Evolutionary conservation across 2,888 invertebrate species (phyloP), one percentile per base, ranked within the genome.

Genomic region (Idaea straminata): DNA sequence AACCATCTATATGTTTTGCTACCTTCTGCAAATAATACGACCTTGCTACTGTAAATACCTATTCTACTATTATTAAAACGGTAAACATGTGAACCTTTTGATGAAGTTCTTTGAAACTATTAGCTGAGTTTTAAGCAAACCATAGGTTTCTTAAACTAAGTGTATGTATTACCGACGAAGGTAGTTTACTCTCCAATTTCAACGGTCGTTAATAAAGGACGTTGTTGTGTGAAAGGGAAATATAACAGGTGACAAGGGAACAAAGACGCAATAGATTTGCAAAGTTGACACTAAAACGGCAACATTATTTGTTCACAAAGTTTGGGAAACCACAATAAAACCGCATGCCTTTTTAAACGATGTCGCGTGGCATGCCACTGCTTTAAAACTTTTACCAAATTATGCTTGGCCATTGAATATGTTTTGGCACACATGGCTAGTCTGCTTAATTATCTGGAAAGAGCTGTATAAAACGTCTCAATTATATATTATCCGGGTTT

Each of bases 301-400:
- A 75, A 75, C 74, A 77, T 81, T 74, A 79, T 83, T 75, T 84
- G 82, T 83, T 83, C 78, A 79, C 80, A 74, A 83, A 83, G 76
- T 86, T 90, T 89, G 75, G 83, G 84, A 79, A 85, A 91, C 89
- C 90, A 79, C 89, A 87, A 86, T 83, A 83, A 85, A 91, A 89
- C 91, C 89, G 82, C 90, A 87, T 77, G 72, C 77, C 74, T 77
- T 79, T 47, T 86, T 84, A 81, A 85, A 80, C 82, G 80, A 80
- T 85, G 88, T 85, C 89, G 83, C 87, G 83, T 85, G 87, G 84
- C 86, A 74, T 76, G 77, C 75, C 74, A 75, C 76, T 74, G 72
- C 77, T 79, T 83, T 84, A 81, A 84, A 82, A 83, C 79, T 85
- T 85, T 86, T 83, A 85, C 83, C 81, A 75, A 85, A 84, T 80